phyloP scores from a whole-genome alignment of 2,113 vertebrate genomes.

The Ophthalmolycus amberensis region DNA sequence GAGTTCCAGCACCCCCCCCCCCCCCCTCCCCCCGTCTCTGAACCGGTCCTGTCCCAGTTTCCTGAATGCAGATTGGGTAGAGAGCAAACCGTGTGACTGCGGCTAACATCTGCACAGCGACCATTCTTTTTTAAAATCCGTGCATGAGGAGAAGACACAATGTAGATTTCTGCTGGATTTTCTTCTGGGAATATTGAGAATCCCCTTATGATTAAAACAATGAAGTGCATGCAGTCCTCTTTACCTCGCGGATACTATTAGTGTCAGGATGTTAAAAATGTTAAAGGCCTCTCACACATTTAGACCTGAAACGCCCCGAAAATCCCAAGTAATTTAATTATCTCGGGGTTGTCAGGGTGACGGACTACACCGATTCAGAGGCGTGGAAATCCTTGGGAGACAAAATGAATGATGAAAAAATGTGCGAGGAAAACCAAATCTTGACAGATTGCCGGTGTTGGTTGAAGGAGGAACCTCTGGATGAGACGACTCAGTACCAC shows the following conservation, averaged over 20 bases:
- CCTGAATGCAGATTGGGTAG: constrained; percentile 32
- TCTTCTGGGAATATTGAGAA: not conserved
- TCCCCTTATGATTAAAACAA: not conserved
- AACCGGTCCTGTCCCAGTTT: constrained; percentile 32
- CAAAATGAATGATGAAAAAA: not conserved
- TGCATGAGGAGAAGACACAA: not conserved
- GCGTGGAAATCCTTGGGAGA: constrained; percentile 4
- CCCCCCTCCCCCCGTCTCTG: not conserved
- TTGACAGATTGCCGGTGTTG: no score
- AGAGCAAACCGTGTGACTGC: constrained; percentile 31
- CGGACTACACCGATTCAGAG: not conserved
- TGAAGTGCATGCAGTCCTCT: not conserved
- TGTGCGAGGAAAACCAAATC: not conserved
- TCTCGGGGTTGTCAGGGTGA: constrained; percentile 34
- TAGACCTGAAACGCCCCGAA: constrained; percentile 5
- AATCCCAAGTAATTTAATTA: constrained; percentile 45
- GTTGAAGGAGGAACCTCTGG: no score
- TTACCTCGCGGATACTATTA: not conserved
- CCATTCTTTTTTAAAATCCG: not conserved
- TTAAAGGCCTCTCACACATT: not conserved
- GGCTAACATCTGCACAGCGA: not conserved
- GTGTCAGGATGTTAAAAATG: constrained; percentile 1
- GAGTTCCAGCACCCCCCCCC: not conserved
- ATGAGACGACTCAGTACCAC: no score
- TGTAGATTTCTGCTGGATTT: not conserved